These are phyloP conservation scores for Leucophenga montana DNA, from an alignment of 2,888 invertebrate species.

Conservation along the genomic window DNA sequence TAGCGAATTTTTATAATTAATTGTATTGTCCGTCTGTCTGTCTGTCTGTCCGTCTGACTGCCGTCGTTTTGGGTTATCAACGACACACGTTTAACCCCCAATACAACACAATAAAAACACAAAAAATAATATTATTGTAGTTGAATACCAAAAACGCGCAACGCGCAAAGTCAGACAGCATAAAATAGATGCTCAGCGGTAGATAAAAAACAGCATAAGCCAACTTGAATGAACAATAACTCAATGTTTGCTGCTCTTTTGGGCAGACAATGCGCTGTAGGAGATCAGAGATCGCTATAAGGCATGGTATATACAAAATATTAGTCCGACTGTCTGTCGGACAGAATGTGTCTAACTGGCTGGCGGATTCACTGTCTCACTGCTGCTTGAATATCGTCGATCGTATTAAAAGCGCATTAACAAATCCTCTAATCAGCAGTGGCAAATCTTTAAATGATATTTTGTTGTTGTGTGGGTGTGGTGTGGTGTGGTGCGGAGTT, in stretches of 20 bases:
- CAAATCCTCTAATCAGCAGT: conserved; percentile 63
- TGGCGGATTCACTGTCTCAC: no score
- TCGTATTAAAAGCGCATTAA: conserved; percentile 62
- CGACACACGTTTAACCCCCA: conserved; percentile 12
- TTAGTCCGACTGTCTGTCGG: not conserved
- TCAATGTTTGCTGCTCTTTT: no score
- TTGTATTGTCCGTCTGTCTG: conserved; percentile 61
- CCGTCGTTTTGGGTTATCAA: conserved; percentile 8
- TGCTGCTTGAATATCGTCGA: conserved; percentile 3
- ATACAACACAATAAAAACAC: not conserved
- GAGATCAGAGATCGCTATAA: no score
- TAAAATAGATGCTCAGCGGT: conserved; percentile 9
- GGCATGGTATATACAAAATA: no score
- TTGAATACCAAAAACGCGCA: no score
- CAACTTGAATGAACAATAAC: no score
- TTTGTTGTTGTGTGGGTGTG: conserved; percentile 24
- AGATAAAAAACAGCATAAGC: conserved; percentile 8
- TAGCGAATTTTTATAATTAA: conserved; percentile 66
- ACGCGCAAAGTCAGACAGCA: not conserved
- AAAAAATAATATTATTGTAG: not conserved
- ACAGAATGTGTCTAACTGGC: no score
- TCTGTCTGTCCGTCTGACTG: conserved; percentile 47
- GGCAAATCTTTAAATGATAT: conserved; percentile 45
- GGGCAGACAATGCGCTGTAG: no score
- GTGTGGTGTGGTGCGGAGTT: conserved; percentile 19